Evolutionary conservation across 2,888 invertebrate species (phyloP), one percentile per base, ranked within the genome.

Genomic region (Physocephala rufipes): DNA sequence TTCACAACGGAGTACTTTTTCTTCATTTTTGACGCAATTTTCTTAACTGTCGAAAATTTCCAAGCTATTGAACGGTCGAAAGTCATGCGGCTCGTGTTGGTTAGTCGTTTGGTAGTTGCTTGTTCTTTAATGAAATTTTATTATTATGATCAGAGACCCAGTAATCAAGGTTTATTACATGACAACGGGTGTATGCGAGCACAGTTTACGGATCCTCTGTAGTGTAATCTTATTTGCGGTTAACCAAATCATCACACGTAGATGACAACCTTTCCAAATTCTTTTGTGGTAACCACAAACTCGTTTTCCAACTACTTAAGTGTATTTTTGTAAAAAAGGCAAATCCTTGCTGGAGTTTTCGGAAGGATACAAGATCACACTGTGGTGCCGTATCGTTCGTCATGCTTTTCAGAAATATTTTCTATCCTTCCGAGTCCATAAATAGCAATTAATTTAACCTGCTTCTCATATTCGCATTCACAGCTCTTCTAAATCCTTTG

Each of bases 151-250:
- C 45, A 58, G 53, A 28, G 45, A 67, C 58, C 67, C 79, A 81
- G n/a, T n/a, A n/a, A n/a, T 82, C 80, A 82, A 83, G 81, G 79
- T 82, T 82, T 81, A 83, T 83, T 80, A 78, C 72, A 79, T 76
- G 75, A 76, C 68, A 76, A 79, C 77, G 78, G 77, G 78, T n/a
- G 9, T 24, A 7, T 24, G 4, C n/a, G n/a, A n/a, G n/a, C 26
- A 26, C 26, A n/a, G 43, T 62, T 36, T 43, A 16, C 21, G 36
- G n/a, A 36, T n/a, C 43, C 24, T n/a, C 1, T 13, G 21, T 21
- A 55, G 55, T 9, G 19, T 30, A 24, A 43, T 30, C 45, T 15
- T 16, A n/a, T 36, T 62, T 62, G 64, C 49, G 64, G 64, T 49
- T 45, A n/a, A 49, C 7, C 64, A 47, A n/a, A 28, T 45, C 13